These are phyloP conservation scores for Pharmacophagus antenor DNA, from an alignment of 2,888 invertebrate genomes.

Conservation along the genomic window DNA sequence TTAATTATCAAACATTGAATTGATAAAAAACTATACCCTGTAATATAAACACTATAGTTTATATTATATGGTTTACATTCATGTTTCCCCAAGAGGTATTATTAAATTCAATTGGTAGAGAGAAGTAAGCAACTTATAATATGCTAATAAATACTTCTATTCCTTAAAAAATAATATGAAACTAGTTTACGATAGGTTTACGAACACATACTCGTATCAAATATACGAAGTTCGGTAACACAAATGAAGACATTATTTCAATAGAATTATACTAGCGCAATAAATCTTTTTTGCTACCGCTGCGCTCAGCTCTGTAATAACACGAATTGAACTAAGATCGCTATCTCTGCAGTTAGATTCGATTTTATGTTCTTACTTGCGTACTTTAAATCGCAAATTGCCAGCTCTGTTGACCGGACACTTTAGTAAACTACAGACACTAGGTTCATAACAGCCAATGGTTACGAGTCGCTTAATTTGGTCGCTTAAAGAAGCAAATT, in stretches of 20 bases:
- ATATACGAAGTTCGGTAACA: conserved; percentile 10
- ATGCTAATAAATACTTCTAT: not conserved
- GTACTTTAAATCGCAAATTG: conserved; percentile 75
- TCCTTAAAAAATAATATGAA: not conserved
- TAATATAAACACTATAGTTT: no score
- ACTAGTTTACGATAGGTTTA: not conserved
- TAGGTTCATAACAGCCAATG: conserved; percentile 39
- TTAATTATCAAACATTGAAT: no score
- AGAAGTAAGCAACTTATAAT: not conserved
- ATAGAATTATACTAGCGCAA: conserved; percentile 24
- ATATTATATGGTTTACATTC: not conserved
- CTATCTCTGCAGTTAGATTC: conserved; percentile 60
- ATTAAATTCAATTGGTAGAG: not conserved
- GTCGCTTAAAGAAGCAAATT: conserved; percentile 41
- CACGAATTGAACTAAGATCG: conserved; percentile 66
- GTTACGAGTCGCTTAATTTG: conserved; percentile 39
- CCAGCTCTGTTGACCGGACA: conserved; percentile 58
- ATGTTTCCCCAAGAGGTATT: not conserved
- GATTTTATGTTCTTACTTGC: conserved; percentile 57
- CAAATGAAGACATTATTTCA: conserved; percentile 30
- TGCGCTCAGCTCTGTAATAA: conserved; percentile 59
- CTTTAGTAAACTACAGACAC: conserved; percentile 47
- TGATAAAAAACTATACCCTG: no score
- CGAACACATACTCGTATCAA: not conserved
- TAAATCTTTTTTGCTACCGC: conserved; percentile 45